Evolutionary conservation across 2,113 vertebrate species (phyloP).

Genomic region (human): DNA sequence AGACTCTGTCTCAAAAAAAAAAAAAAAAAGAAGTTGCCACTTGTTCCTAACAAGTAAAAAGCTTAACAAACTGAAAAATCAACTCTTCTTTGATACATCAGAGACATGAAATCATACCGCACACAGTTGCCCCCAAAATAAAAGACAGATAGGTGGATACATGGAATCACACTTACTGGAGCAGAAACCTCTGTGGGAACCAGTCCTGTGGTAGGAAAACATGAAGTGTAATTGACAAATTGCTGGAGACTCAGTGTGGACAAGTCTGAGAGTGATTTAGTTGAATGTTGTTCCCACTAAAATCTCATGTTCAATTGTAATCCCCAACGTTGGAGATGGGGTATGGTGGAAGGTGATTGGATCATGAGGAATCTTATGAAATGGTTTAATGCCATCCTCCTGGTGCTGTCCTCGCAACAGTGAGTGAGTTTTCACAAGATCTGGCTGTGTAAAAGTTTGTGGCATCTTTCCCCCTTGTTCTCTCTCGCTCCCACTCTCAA

Average conservation of each 20-base stretch:
- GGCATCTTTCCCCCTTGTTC: no score
- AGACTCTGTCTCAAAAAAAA: neutral
- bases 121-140: neutral
- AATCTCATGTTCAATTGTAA: no score
- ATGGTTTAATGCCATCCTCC: no score
- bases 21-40: neutral
- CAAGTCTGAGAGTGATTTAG: neutral
- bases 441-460: no score
- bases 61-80: neutral
- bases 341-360: no score
- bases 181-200: neutral
- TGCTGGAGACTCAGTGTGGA: neutral
- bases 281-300: no score
- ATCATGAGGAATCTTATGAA: no score
- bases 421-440: no score
- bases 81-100: neutral
- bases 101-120: neutral
- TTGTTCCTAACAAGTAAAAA: neutral
- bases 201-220: neutral
- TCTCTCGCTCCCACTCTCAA: no score
- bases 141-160: neutral
- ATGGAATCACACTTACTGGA: neutral
- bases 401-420: no score
- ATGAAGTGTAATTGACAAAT: neutral
- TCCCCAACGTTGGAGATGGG: no score